phyloP scores from a whole-genome alignment of 2,113 vertebrate species.

The Ciconia maguari region DNA sequence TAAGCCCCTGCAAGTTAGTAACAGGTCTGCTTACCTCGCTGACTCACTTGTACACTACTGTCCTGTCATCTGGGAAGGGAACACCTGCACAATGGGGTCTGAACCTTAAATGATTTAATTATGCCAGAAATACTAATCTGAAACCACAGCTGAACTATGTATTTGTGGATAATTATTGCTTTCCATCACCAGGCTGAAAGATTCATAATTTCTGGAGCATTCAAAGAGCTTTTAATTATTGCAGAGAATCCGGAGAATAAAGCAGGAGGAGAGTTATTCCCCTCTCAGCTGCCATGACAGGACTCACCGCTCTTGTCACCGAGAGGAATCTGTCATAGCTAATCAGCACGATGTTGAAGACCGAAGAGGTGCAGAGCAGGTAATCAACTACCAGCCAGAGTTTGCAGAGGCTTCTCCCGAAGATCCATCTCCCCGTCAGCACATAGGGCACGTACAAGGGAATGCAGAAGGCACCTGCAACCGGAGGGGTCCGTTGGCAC shows the following conservation, averaged over 20 bases:
- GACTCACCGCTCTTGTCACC: slow-evolving; percentile 80
- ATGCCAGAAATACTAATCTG: background rate
- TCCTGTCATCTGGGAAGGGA: background rate
- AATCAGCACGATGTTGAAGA: slow-evolving; percentile 83
- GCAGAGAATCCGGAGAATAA: background rate
- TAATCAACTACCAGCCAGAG: slow-evolving; percentile 83
- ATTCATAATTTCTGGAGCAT: background rate
- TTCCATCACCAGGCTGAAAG: background rate
- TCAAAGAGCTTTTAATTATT: background rate
- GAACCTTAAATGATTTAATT: background rate
- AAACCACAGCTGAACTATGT: background rate
- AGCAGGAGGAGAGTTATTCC: background rate
- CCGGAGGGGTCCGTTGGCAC: background rate
- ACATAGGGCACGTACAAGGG: slow-evolving; percentile 81
- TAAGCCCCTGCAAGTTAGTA: background rate
- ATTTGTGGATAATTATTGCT: background rate
- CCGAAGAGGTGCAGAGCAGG: slow-evolving; percentile 79
- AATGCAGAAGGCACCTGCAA: slow-evolving; percentile 81
- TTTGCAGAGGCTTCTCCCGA: slow-evolving; percentile 80
- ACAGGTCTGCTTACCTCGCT: background rate
- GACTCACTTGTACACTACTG: background rate
- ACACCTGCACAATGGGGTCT: background rate
- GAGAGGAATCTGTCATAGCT: slow-evolving; percentile 84
- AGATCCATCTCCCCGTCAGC: slow-evolving; percentile 79
- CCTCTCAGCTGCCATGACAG: background rate